Evolutionary conservation across 2,113 vertebrate genomes (phyloP).

Genomic region (Cyprinodon tularosa): DNA sequence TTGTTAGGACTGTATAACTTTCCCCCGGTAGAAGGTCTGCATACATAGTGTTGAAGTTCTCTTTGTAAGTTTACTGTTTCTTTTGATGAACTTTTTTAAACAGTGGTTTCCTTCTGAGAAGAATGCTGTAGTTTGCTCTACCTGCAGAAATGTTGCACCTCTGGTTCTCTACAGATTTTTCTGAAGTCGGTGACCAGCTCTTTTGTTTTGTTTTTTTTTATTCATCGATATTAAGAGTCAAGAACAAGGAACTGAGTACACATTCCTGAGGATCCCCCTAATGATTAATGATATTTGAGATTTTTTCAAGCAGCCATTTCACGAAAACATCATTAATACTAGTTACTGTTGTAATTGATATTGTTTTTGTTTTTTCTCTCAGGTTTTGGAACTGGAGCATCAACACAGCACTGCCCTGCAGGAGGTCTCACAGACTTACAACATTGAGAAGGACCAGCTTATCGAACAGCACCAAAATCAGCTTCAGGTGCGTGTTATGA

Average conservation of each 20-base stretch:
- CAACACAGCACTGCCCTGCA: constrained; percentile 79
- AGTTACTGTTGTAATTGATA: neutral
- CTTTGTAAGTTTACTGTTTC: no score
- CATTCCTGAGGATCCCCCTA: no score
- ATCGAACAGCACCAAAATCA: constrained; percentile 75
- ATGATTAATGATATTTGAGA: no score
- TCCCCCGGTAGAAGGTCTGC: no score
- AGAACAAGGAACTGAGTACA: neutral
- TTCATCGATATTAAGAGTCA: neutral
- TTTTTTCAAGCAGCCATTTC: no score
- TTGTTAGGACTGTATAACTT: no score
- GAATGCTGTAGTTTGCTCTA: no score
- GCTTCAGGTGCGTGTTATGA: constrained; percentile 76
- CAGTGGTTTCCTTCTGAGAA: no score
- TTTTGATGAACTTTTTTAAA: no score
- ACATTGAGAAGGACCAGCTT: constrained; percentile 74
- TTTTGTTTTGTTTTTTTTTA: neutral
- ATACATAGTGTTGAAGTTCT: no score
- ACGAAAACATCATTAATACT: neutral
- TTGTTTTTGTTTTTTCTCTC: neutral
- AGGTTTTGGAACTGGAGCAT: constrained; percentile 80
- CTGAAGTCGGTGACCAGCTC: neutral
- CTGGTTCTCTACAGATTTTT: neutral
- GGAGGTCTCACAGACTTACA: constrained; percentile 72
- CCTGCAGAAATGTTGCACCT: no score